Conservation (phyloP, 2,113 vertebrate species). For the Xyrauchen texanus region DNA sequence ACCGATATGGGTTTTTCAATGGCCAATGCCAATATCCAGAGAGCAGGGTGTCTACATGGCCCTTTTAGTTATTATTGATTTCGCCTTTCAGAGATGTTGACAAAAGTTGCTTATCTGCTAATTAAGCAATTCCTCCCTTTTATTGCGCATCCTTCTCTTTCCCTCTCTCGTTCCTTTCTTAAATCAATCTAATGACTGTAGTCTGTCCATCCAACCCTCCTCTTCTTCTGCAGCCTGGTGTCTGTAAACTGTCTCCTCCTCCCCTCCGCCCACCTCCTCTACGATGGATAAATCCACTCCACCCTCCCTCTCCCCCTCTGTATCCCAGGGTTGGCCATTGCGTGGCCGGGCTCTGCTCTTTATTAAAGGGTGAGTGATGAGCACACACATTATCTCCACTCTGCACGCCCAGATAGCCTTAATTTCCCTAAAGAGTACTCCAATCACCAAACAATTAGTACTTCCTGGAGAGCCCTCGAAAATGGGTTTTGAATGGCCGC, state of each 20-base stretch:
- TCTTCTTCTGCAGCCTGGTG: conserved; percentile 34
- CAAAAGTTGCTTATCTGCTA: background rate
- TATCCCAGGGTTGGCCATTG: conserved; percentile 33
- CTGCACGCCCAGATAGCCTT: conserved; percentile 57
- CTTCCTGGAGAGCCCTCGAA: conserved; percentile 59
- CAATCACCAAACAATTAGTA: conserved; percentile 66
- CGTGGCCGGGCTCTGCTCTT: conserved; percentile 35
- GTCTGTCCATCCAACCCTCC: conserved; percentile 15
- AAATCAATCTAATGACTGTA: conserved; percentile 33
- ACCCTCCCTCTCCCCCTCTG: conserved; percentile 14
- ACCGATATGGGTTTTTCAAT: too few relatives aligned
- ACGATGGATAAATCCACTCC: conserved; percentile 34
- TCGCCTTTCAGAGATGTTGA: background rate
- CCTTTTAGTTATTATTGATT: too few relatives aligned
- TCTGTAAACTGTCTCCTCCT: conserved; percentile 35
- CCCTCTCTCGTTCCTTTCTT: background rate
- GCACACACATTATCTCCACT: conserved; percentile 58
- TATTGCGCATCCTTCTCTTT: too few relatives aligned
- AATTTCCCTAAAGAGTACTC: conserved; percentile 60
- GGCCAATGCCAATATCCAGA: too few relatives aligned
- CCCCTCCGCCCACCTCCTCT: background rate
- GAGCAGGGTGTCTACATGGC: too few relatives aligned
- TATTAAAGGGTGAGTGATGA: conserved; percentile 57
- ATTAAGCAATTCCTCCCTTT: background rate
- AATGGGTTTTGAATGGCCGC: conserved; percentile 50